A percentile compares a stretch with the other conserved stretches of the same genome.
Evolutionary conservation across 1,140 invertebrate species (phyloP).

Genomic region (Zaprionus taronus): DNA sequence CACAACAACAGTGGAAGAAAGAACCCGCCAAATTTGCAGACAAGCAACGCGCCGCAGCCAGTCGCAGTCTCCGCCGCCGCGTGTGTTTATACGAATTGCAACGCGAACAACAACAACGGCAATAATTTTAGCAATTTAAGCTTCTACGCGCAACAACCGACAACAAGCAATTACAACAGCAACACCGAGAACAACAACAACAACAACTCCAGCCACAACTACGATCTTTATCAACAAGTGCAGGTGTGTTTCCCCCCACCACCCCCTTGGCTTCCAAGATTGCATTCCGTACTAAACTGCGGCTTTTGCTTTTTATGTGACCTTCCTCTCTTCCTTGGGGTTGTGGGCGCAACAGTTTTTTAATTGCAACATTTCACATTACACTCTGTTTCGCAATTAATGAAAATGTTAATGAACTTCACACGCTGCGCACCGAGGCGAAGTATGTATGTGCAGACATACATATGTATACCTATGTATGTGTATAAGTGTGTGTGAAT

Average conservation of each 20-base stretch:
- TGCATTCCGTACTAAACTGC: constrained; percentile 7
- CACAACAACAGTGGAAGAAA: constrained; percentile 58
- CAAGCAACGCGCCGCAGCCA: constrained; percentile 34
- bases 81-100: constrained; percentile 68
- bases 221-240: constrained; percentile 75
- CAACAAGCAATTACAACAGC: constrained; percentile 34
- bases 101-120: constrained; percentile 44
- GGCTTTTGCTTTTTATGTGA: constrained; percentile 21
- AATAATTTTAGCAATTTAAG: constrained; percentile 68
- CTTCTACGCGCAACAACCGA: constrained; percentile 69
- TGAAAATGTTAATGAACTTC: constrained; percentile 84
- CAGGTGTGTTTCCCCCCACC: constrained; percentile 55
- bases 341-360: constrained; percentile 47
- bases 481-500: no score
- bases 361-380: constrained; percentile 68
- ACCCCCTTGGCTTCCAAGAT: background rate
- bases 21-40: constrained; percentile 62
- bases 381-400: constrained; percentile 71
- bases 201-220: constrained; percentile 44
- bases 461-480: background rate
- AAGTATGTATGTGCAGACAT: constrained; percentile 14
- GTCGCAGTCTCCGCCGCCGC: constrained; percentile 38
- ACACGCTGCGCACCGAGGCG: constrained; percentile 74
- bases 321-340: background rate
- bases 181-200: constrained; percentile 37